phyloP scores from a whole-genome alignment of 2,113 vertebrate species.

The Mustela lutreola region DNA sequence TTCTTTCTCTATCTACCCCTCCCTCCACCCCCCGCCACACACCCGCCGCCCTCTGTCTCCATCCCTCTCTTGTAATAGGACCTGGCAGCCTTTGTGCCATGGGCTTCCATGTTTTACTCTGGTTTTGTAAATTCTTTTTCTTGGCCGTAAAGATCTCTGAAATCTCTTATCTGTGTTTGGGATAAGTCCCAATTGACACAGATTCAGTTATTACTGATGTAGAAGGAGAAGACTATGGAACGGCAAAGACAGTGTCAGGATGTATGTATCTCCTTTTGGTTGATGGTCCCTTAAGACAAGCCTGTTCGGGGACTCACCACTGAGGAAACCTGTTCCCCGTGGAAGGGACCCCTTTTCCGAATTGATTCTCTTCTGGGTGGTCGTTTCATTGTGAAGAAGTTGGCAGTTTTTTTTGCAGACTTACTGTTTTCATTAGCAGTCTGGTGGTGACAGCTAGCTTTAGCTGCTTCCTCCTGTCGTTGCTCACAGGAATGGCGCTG shows the following conservation, averaged over 20 bases:
- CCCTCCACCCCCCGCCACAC: no score
- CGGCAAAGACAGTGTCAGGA: background rate
- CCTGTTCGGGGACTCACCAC: background rate
- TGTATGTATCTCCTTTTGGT: background rate
- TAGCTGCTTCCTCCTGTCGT: constrained; percentile 40
- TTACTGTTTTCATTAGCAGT: constrained; percentile 72
- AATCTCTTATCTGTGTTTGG: background rate
- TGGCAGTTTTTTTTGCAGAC: constrained; percentile 32
- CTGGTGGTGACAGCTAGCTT: constrained; percentile 65
- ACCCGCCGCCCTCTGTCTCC: no score
- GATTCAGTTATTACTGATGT: constrained; percentile 56
- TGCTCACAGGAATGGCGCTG: constrained; percentile 58
- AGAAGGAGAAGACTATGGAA: constrained; percentile 4
- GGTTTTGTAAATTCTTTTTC: constrained; percentile 54
- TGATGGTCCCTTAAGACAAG: background rate
- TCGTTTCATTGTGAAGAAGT: background rate
- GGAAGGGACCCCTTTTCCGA: background rate
- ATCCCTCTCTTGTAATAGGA: background rate
- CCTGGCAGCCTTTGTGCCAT: background rate
- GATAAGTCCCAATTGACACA: background rate
- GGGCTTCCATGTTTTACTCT: background rate
- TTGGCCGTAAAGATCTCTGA: constrained; percentile 16
- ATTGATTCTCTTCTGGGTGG: background rate
- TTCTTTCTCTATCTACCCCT: background rate
- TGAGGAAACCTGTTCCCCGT: background rate